Conservation (phyloP, 2,113 vertebrate species). For the Cheirogaleus medius region DNA sequence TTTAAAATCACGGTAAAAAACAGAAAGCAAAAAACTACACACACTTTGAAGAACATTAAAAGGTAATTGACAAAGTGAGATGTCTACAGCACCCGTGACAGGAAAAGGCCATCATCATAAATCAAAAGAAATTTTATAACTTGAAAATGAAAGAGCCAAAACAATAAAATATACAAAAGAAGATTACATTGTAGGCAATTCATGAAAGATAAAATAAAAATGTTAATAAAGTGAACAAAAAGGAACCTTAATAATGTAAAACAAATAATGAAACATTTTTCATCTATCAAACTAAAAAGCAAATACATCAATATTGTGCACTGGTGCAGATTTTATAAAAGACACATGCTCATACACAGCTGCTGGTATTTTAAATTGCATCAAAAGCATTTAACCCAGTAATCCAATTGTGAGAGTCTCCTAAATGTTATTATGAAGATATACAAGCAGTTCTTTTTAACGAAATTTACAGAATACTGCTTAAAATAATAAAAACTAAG, state of each 20-base stretch:
- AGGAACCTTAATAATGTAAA: neutral
- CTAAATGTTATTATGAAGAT: neutral
- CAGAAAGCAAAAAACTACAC: neutral
- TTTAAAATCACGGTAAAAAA: neutral
- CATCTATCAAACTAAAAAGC: neutral
- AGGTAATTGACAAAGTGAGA: neutral
- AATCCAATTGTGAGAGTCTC: neutral
- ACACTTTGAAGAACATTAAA: neutral
- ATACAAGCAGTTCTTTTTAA: neutral
- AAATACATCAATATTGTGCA: neutral
- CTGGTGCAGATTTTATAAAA: neutral
- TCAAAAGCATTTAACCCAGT: neutral
- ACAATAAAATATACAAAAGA: neutral
- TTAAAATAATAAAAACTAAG: neutral
- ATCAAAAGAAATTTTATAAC: neutral
- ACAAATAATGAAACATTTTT: slow-evolving; percentile 2
- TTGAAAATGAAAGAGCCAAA: neutral
- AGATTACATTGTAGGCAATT: neutral
- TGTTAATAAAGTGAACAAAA: slow-evolving; percentile 4
- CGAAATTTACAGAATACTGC: neutral
- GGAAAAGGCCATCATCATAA: neutral
- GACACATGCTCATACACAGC: neutral
- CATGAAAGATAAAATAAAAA: slow-evolving; percentile 25
- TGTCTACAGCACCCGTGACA: neutral
- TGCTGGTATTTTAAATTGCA: neutral